These are phyloP conservation scores for Coptodon bakossiorum DNA, from an alignment of 2,113 vertebrate genomes.

Conservation along the genomic window DNA sequence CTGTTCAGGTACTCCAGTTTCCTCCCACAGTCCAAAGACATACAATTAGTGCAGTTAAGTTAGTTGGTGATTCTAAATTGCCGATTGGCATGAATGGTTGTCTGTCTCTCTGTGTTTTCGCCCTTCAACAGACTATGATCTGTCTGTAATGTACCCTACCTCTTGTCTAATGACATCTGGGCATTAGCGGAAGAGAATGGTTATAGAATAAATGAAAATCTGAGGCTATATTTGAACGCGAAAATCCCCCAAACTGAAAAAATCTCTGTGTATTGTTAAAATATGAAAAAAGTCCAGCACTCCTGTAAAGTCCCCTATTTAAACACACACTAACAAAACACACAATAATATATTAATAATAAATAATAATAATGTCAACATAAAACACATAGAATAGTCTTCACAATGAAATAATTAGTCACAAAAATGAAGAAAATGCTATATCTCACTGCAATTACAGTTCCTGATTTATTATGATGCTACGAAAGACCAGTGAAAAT, in stretches of 20 bases:
- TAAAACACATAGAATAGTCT: neutral
- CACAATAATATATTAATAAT: neutral
- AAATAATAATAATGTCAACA: neutral
- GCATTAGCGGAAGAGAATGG: neutral
- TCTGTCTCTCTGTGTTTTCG: neutral
- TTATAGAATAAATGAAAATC: neutral
- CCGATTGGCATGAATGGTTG: neutral
- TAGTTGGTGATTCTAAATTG: neutral
- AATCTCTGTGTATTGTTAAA: neutral
- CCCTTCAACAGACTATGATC: neutral
- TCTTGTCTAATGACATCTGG: neutral
- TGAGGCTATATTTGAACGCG: neutral
- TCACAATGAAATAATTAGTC: neutral
- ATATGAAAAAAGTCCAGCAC: neutral
- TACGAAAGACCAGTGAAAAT: neutral
- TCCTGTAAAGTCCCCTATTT: neutral
- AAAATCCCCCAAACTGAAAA: neutral
- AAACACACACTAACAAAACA: neutral
- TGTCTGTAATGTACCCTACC: neutral
- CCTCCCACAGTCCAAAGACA: neutral
- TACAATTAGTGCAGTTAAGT: neutral
- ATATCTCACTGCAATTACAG: neutral
- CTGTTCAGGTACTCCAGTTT: rapidly evolving
- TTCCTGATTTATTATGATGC: neutral
- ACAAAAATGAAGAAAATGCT: neutral